phyloP scores from a whole-genome alignment of 2,113 vertebrate genomes.

The Dicerorhinus sumatrensis region DNA sequence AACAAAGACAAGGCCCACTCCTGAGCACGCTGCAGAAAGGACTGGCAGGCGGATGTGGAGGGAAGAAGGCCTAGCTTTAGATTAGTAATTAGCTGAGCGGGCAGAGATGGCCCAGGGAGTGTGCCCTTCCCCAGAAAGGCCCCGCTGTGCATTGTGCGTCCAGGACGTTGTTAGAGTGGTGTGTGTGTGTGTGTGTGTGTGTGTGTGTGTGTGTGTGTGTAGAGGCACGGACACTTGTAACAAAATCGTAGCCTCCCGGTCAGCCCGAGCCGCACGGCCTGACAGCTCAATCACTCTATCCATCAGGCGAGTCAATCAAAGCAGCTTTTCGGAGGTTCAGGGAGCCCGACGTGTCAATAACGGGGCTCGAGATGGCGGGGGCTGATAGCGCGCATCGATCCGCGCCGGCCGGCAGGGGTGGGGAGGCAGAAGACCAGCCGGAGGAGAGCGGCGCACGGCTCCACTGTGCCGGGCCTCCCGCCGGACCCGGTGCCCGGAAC shows the following conservation, averaged over 20 bases:
- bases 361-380: constrained; percentile 80
- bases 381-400: constrained; percentile 76
- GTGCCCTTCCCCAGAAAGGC: not conserved
- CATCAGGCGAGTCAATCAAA: constrained; percentile 91
- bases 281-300: constrained; percentile 93
- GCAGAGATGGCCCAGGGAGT: not conserved
- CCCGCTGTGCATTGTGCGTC: not conserved
- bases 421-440: not conserved
- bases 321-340: constrained; percentile 89
- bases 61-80: not conserved
- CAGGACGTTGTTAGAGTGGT: not conserved
- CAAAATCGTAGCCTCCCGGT: constrained; percentile 78
- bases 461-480: not conserved
- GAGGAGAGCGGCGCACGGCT: not conserved
- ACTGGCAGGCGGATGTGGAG: not conserved
- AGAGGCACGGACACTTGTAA: constrained; percentile 76
- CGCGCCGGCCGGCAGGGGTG: not conserved
- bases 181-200: constrained; percentile 49
- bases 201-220: constrained; percentile 49
- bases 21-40: not conserved
- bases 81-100: not conserved
- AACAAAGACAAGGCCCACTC: constrained; percentile 70
- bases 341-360: constrained; percentile 87
- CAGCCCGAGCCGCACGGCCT: constrained; percentile 77
- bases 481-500: rapidly evolving